Evolutionary conservation across 2,797 vertebrate species (phyloP).

Genomic region (Sebastes cheni): DNA sequence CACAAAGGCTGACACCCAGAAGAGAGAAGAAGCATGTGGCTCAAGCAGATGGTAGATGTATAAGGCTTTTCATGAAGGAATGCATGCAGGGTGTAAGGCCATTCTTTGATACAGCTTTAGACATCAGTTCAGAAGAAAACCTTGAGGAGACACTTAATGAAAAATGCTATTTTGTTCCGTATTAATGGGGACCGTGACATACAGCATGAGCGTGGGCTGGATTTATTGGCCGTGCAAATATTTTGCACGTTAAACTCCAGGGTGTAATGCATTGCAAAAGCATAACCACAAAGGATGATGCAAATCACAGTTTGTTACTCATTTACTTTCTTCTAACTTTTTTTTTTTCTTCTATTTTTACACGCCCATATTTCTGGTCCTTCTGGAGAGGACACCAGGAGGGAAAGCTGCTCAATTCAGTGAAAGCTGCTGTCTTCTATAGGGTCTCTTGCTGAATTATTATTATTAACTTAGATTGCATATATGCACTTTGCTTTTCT

Average conservation of each 20-base stretch:
- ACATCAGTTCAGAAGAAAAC: constrained; percentile 24
- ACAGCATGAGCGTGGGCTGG: not conserved
- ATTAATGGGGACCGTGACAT: not conserved
- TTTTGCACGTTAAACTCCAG: not conserved
- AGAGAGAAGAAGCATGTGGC: not conserved
- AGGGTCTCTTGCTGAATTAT: not conserved
- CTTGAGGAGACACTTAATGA: constrained; percentile 35
- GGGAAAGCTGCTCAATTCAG: not conserved
- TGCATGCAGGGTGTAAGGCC: not conserved
- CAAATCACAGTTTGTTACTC: not conserved
- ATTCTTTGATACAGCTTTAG: constrained; percentile 8
- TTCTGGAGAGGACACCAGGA: not conserved
- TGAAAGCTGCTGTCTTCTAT: not conserved
- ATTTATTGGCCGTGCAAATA: not conserved
- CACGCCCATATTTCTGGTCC: not conserved
- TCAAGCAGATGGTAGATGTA: not conserved
- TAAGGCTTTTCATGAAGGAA: constrained; percentile 1
- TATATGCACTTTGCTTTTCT: not conserved
- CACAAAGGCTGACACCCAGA: too few species aligned
- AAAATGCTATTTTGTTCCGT: constrained; percentile 1
- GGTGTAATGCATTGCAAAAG: not conserved
- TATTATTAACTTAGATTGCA: not conserved
- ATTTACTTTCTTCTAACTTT: not conserved
- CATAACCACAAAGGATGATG: not conserved
- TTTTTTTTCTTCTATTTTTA: not conserved